Percentiles rank a stretch among this genome's conserved stretches.
phyloP scores from a whole-genome alignment of 2,797 vertebrate species.

The Macropus fuliginosus region DNA sequence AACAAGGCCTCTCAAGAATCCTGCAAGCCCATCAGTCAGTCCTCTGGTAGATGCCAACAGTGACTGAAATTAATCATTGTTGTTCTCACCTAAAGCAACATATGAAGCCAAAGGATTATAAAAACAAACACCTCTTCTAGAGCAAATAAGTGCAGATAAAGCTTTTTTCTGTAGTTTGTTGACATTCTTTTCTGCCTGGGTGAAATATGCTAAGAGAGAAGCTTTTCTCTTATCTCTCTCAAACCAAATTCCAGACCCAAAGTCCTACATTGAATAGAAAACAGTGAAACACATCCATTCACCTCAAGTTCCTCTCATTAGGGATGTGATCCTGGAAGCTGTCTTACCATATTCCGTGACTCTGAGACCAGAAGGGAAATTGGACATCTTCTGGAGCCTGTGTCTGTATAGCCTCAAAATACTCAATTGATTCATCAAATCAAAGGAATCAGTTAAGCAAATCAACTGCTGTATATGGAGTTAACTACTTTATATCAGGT shows the following conservation, averaged over 20 bases:
- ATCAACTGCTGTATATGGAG: background rate
- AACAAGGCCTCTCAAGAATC: conserved; percentile 31
- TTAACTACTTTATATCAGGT: background rate
- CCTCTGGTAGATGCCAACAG: conserved; percentile 35
- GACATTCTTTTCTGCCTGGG: conserved; percentile 60
- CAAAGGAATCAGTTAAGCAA: background rate
- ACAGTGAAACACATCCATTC: conserved; percentile 22
- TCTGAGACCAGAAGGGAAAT: background rate
- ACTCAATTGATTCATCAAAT: background rate
- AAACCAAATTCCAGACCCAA: conserved; percentile 60
- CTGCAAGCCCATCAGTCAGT: conserved; percentile 27
- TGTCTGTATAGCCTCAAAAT: background rate
- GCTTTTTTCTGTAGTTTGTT: conserved; percentile 61
- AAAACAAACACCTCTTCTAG: conserved; percentile 58
- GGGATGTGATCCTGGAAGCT: background rate
- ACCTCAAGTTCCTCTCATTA: background rate
- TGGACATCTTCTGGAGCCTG: background rate
- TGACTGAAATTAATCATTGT: conserved; percentile 45
- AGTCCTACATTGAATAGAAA: conserved; percentile 23
- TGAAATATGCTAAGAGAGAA: conserved; percentile 65
- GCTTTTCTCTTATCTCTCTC: conserved; percentile 55
- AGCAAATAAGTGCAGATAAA: conserved; percentile 58
- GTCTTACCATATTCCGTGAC: background rate
- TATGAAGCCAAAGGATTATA: conserved; percentile 39
- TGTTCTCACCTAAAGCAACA: conserved; percentile 53